These are phyloP conservation scores for Ageneiosus marmoratus DNA, from an alignment of 2,113 vertebrate species.

Conservation along the genomic window DNA sequence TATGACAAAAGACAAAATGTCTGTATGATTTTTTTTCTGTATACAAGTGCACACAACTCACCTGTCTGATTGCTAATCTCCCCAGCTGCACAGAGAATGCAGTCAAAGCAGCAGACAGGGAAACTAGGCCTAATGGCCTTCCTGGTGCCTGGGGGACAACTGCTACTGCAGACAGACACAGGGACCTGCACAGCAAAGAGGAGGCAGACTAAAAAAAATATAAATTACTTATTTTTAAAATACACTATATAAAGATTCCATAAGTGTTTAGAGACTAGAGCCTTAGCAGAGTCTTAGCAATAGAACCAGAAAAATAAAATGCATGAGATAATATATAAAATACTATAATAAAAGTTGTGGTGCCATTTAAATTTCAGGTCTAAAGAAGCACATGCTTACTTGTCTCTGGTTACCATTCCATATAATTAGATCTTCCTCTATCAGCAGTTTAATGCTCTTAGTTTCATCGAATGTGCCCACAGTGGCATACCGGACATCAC, in stretches of 20 bases:
- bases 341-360: neutral
- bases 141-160: slow-evolving; percentile 63
- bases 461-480: slow-evolving; percentile 74
- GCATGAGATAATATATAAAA: neutral
- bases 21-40: neutral
- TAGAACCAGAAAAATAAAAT: neutral
- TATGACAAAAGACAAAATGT: neutral
- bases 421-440: slow-evolving; percentile 62
- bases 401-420: slow-evolving; percentile 59
- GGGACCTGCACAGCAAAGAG: slow-evolving; percentile 56
- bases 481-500: slow-evolving; percentile 66
- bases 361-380: neutral
- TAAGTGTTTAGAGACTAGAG: slow-evolving; percentile 52
- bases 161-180: slow-evolving; percentile 61
- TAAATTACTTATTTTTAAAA: neutral
- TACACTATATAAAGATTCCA: neutral
- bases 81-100: slow-evolving; percentile 62
- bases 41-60: slow-evolving; percentile 27
- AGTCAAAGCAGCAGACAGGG: slow-evolving; percentile 68
- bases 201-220: slow-evolving; percentile 21
- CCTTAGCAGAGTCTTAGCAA: neutral
- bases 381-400: slow-evolving; percentile 41
- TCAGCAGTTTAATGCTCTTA: slow-evolving; percentile 61
- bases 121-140: slow-evolving; percentile 58
- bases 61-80: slow-evolving; percentile 66